Evolutionary conservation across 2,888 invertebrate species (phyloP).

Genomic region (Hypsopygia costalis): DNA sequence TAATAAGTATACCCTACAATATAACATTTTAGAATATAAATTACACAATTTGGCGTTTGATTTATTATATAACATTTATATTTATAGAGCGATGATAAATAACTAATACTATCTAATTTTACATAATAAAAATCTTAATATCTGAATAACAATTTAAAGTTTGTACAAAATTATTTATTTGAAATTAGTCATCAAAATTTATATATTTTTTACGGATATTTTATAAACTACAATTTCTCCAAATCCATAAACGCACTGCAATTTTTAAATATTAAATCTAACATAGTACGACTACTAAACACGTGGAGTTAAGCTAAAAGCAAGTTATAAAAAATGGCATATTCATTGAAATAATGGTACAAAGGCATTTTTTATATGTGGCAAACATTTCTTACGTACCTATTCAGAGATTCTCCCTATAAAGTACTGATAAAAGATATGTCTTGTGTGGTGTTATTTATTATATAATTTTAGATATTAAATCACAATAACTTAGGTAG

Average conservation of each 20-base stretch:
- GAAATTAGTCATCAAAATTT: background rate
- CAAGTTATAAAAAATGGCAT: too few species aligned
- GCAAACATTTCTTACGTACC: too few species aligned
- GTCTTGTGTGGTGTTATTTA: too few species aligned
- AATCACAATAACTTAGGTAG: too few species aligned
- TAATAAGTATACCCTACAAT: background rate
- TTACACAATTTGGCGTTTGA: conserved; percentile 1
- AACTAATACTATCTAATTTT: conserved; percentile 7
- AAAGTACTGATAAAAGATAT: too few species aligned
- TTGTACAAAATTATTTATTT: conserved; percentile 17
- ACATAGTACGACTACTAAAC: background rate
- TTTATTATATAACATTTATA: background rate
- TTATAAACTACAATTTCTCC: conserved; percentile 18
- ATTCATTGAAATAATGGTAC: too few species aligned
- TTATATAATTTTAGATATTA: too few species aligned
- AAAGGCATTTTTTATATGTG: too few species aligned
- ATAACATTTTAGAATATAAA: background rate
- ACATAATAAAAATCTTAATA: conserved; percentile 11
- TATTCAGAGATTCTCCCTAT: too few species aligned
- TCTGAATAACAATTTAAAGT: conserved; percentile 16
- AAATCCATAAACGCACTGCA: conserved; percentile 33
- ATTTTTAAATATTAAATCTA: conserved; percentile 14
- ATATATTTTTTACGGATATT: conserved; percentile 4
- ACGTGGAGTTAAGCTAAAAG: too few species aligned
- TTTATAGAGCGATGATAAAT: conserved; percentile 2